Evolutionary conservation across 2,113 vertebrate genomes (phyloP), one percentile per base, ranked within the genome.

Genomic region (Myocastor coypus): DNA sequence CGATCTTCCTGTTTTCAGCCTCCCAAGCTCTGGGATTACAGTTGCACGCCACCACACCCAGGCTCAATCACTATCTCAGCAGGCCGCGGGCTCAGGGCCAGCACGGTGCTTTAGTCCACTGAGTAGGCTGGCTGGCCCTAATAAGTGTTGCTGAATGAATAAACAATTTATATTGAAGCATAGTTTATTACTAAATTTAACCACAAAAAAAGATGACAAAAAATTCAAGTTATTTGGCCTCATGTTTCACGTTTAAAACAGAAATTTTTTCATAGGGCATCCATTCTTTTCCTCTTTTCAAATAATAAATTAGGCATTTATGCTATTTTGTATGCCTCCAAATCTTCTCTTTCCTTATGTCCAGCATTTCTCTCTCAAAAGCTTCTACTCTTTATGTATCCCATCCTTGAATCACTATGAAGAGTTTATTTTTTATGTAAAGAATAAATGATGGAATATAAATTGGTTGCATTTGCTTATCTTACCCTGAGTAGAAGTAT

Each of bases 371-470:
- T 57, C 19, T 42, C 22, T 61, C 42, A 42, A 80, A 80, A 80
- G 42, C 32, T 81, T 81, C 32, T 86, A 11, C 66, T 83, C 64
- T 83, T 71, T 32, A 4, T 83, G 17, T 30, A 91, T 96, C 69
- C 71, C 46, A 64, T 87, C 92, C 26, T 87, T 75, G 24, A 63
- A 85, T 92, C 55, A 22, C 28, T 87, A 69, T 57, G 75, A 50
- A 50, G 30, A 81, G n/a, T 82, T 94, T 83, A 57, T 46, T 92
- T 87, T 93, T 88, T 59, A 52, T 16, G 22, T 92, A 73, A 63
- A 91, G 73, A 77, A 40, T 63, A 92, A 40, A 42, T 19, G 73
- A 34, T 13, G 12, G 64, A 30, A 90, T 64, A 71, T 46, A 52
- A 83, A 30, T 61, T 66, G 34, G 66, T 83, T 30, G 68, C 22